phyloP scores from a whole-genome alignment of 92 coral and sea anemone species.

The Anthopleura xanthogrammica region DNA sequence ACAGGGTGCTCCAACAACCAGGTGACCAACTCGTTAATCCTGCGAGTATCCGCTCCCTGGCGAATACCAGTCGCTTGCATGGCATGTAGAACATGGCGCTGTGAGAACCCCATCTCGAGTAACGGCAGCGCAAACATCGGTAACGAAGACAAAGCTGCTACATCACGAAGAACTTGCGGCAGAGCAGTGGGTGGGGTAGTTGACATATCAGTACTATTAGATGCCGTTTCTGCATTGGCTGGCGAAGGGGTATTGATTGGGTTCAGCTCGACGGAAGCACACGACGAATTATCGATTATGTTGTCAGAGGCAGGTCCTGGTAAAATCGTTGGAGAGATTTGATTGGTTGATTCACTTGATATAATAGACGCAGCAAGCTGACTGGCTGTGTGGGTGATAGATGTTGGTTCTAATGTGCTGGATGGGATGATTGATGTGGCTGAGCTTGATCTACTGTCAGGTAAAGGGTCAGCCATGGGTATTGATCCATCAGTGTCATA shows the following conservation, averaged over 20 bases:
- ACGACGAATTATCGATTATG: slow-evolving; percentile 15
- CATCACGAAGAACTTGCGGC: slow-evolving; percentile 68
- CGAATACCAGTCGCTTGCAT: slow-evolving; percentile 78
- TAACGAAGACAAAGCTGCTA: slow-evolving; percentile 68
- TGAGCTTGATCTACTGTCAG: slow-evolving; percentile 72
- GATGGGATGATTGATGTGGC: slow-evolving; percentile 39
- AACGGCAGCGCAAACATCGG: slow-evolving; percentile 71
- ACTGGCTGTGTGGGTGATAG: background rate
- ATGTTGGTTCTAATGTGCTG: slow-evolving; percentile 11
- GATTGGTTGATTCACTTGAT: slow-evolving; percentile 4
- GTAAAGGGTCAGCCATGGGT: slow-evolving; percentile 54
- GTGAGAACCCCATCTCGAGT: slow-evolving; percentile 87
- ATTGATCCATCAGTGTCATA: slow-evolving; percentile 37
- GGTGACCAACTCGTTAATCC: slow-evolving; percentile 77
- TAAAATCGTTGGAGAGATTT: slow-evolving; percentile 2
- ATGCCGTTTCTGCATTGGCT: background rate
- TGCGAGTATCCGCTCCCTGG: slow-evolving; percentile 61
- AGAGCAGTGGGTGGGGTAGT: slow-evolving; percentile 67
- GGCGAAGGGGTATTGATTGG: slow-evolving; percentile 33
- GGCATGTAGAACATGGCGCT: slow-evolving; percentile 73
- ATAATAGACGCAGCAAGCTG: slow-evolving; percentile 1
- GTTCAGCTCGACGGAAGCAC: background rate
- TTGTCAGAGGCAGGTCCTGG: background rate
- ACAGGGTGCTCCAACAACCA: slow-evolving; percentile 84
- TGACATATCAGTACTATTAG: slow-evolving; percentile 46